Evolutionary conservation across 2,113 vertebrate species (phyloP).

Genomic region (Ovis canadensis): DNA sequence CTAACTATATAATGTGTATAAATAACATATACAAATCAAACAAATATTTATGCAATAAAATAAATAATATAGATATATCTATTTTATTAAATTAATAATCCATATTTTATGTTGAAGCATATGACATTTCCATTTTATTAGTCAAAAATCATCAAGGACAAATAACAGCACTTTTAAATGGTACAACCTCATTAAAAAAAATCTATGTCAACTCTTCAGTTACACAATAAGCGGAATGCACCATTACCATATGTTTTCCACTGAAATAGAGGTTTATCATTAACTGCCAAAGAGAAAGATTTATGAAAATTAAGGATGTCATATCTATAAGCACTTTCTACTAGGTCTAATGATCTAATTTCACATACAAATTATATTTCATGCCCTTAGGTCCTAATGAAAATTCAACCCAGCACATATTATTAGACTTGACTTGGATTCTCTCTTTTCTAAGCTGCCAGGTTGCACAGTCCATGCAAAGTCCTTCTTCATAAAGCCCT

Average conservation of each 20-base stretch:
- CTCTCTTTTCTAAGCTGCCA: not conserved
- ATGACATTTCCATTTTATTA: not conserved
- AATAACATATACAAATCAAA: not conserved
- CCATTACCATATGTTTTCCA: not conserved
- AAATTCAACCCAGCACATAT: not conserved
- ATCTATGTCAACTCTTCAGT: not conserved
- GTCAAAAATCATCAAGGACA: not conserved
- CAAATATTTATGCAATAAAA: not conserved
- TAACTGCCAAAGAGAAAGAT: not conserved
- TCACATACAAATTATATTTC: not conserved
- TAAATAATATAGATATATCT: not conserved
- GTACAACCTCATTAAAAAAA: not conserved
- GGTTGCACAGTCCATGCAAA: not conserved
- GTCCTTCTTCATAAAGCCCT: not conserved
- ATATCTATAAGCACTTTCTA: not conserved
- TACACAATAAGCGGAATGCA: not conserved
- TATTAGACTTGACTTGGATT: not conserved
- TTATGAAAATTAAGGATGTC: not conserved
- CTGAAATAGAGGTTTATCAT: not conserved
- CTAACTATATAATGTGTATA: not conserved
- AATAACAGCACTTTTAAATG: not conserved
- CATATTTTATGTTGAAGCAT: not conserved
- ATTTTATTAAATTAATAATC: slow-evolving; percentile 1
- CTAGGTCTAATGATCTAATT: not conserved
- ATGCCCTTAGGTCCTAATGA: not conserved